Conservation (phyloP, 2,888 invertebrate species). For the Agrochola macilenta region DNA sequence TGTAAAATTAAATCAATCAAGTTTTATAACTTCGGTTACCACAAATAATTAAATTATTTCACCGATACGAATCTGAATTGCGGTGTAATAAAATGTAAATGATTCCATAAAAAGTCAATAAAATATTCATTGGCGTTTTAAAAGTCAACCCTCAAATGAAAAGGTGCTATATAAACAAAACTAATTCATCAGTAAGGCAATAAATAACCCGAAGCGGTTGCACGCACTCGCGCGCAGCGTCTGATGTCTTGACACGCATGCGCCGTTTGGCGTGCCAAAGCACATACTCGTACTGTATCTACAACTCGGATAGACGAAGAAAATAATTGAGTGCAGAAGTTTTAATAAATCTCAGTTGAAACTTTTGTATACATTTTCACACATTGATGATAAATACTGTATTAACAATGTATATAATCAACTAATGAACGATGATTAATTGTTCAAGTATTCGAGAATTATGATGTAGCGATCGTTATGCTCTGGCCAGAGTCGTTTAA, state of each 20-base stretch:
- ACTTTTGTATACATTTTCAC: conserved; percentile 59
- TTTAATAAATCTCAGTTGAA: conserved; percentile 59
- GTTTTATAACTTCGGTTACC: conserved; percentile 32
- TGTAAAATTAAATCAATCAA: conserved; percentile 23
- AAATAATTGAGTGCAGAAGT: conserved; percentile 65
- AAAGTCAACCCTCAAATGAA: conserved; percentile 79
- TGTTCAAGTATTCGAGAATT: conserved; percentile 32
- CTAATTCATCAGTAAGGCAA: conserved; percentile 83
- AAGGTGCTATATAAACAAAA: conserved; percentile 81
- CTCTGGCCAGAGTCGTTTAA: conserved; percentile 57
- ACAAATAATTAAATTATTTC: conserved; percentile 63
- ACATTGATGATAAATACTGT: conserved; percentile 45
- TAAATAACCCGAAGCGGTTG: conserved; percentile 85
- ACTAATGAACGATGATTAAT: conserved; percentile 55
- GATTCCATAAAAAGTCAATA: conserved; percentile 76
- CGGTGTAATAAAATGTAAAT: conserved; percentile 74
- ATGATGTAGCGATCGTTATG: conserved; percentile 41
- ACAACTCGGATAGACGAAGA: conserved; percentile 69
- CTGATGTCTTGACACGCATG: conserved; percentile 84
- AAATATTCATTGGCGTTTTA: conserved; percentile 84
- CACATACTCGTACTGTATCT: conserved; percentile 78
- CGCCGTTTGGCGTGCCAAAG: conserved; percentile 85
- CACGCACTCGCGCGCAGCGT: conserved; percentile 88
- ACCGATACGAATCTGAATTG: conserved; percentile 53
- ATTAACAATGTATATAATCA: conserved; percentile 44